phyloP scores from a whole-genome alignment of 2,888 invertebrate genomes.

The Acanthosepion pharaonis region DNA sequence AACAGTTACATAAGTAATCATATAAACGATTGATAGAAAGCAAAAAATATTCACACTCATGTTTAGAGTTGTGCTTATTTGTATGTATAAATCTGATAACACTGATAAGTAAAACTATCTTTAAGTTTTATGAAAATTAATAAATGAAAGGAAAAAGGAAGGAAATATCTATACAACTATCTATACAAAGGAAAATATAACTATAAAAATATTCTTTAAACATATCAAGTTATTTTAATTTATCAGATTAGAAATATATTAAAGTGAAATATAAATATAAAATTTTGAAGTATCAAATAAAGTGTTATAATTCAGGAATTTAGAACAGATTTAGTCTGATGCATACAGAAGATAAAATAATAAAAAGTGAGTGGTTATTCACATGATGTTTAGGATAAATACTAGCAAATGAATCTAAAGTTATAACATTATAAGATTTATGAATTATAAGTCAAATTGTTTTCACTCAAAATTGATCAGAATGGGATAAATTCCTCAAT shows the following conservation, averaged over 20 bases:
- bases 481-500: no score
- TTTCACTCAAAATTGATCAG: no score
- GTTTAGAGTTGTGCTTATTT: not conserved
- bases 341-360: not conserved
- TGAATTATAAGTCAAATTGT: no score
- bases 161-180: not conserved
- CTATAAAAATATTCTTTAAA: not conserved
- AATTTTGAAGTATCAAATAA: not conserved
- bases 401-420: not conserved
- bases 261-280: not conserved
- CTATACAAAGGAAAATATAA: not conserved
- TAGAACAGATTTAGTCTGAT: not conserved
- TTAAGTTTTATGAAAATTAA: not conserved
- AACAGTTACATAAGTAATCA: conserved; percentile 4
- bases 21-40: not conserved
- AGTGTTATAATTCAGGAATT: not conserved
- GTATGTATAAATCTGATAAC: not conserved
- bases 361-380: not conserved
- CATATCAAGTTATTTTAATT: not conserved
- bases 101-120: not conserved
- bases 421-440: no score
- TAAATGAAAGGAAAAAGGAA: not conserved
- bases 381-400: not conserved
- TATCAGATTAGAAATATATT: not conserved
- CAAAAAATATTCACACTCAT: not conserved